Evolutionary conservation across 1,140 invertebrate genomes (phyloP), one percentile per base, ranked within the genome.

Genomic region (Telenomus remus): DNA sequence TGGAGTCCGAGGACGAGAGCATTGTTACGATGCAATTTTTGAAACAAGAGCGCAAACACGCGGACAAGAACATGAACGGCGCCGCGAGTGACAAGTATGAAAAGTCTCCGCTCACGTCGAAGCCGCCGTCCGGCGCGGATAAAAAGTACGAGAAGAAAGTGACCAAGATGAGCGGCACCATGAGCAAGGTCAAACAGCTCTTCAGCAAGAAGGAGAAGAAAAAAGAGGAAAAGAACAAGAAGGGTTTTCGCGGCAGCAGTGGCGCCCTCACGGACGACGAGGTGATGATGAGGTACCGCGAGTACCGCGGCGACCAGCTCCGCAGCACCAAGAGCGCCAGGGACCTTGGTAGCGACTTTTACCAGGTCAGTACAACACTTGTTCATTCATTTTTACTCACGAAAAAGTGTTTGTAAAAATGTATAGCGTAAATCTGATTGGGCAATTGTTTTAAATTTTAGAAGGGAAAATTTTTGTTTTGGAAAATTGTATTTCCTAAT

Each of bases 1-100:
- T 89, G 79, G 84, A 89, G 73, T 81, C 91, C 63, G 91, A 92
- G 72, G 92, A 93, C 70, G 91, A 93, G 73, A 90, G 91, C 1
- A 90, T 91, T 70, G 89, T 91, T 2, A 92, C 90, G 10, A 91
- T 90, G 12, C 80, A 92, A 50, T 90, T 92, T 65, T 90, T 92
- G 54, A 91, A 90, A n/a, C 91, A 90, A 69, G 92, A 93, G 76
- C 87, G 91, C 51, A 88, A 90, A 63, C 92, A 92, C 71, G 91
- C 91, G 10, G 91, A 92, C 66, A 50, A 81, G 1, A 87, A 82
- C 37, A 86, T 87, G 84, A 84, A 85, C 15, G 49, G 46, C 35
- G 71, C 9, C 1, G 4, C 53, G 5, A 46, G 19, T 33, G 64
- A 63, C 14, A 74, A 74, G 53, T 73, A 72, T 50, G 50, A 46